phyloP scores from a whole-genome alignment of 2,797 vertebrate genomes.

The Sarcoramphus papa region DNA sequence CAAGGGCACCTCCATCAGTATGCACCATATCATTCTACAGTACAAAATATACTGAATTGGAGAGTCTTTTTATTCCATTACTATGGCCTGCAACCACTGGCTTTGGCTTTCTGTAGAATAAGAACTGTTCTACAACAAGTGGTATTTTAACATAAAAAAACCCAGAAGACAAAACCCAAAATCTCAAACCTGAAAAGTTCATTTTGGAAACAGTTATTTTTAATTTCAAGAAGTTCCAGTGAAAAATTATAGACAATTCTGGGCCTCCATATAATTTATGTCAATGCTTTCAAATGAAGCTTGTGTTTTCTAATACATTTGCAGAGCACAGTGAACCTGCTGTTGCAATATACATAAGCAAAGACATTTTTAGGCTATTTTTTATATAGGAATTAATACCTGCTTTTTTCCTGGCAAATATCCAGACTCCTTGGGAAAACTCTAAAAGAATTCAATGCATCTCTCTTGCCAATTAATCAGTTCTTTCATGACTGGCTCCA shows the following conservation, averaged over 20 bases:
- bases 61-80: neutral
- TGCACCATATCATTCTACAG: neutral
- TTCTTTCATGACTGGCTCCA: neutral
- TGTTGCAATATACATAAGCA: neutral
- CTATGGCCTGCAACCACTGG: neutral
- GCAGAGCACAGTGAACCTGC: neutral
- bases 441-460: neutral
- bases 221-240: neutral
- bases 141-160: neutral
- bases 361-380: neutral
- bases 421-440: neutral
- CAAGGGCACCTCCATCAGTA: neutral
- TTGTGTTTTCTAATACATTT: neutral
- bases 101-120: neutral
- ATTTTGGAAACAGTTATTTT: neutral
- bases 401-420: neutral
- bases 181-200: neutral
- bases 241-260: neutral
- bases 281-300: neutral
- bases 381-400: neutral
- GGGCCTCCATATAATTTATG: neutral
- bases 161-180: rapidly evolving
- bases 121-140: neutral
- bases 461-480: neutral
- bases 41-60: neutral